Base-by-base conservation (phyloP, 2,888 invertebrate species). In the Pherbina coryleti region DNA sequence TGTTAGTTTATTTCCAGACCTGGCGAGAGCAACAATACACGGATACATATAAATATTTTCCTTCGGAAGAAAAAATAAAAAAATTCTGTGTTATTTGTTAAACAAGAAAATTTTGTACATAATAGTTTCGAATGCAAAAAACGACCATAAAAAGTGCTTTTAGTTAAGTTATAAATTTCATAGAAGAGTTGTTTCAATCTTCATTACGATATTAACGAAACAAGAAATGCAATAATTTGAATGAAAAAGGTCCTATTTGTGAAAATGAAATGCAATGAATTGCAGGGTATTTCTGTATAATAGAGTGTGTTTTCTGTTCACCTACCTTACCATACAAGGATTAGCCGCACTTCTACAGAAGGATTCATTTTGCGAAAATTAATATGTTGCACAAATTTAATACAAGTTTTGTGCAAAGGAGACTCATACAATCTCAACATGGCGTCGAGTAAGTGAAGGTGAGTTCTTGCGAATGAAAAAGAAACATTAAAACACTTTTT, bases 1-100 rank as follows among this genome's bases (percentile, higher is more conserved):
- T 75, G 74, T 75, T 75, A 75, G 74, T 75, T 75, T 64, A 66
- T 66, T 75, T 75, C 74, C 74, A 75, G 74, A 75, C 64, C 31
- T 75, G 34, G 53, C 11, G 49, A 66, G 49, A 64, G 74, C 74
- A 75, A 75, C 64, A 60, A 60, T 22, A 19, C 3, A 34, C 64
- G 66, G 73, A 74, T 60, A 57, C 28, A 71, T 67, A 67, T 55
- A 71, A 19, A 44, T 60, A 22, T 70, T 53, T 71, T 71, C 70
- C 19, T 19, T 55, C 55, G 53, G 25, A 25, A 55, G 55, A 31
- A 28, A 25, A 25, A 60, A 57, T n/a, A 57, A 19, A 25, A 28
- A 51, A 17, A 11, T 11, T 55, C 5, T 71, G 51, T 25, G 28
- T 70, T 53, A 17, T 55, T 55, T 71, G 31, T 28, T 34, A 34